These are phyloP conservation scores for Heterocephalus glaber DNA, from an alignment of 2,113 vertebrate genomes.

Conservation along the genomic window DNA sequence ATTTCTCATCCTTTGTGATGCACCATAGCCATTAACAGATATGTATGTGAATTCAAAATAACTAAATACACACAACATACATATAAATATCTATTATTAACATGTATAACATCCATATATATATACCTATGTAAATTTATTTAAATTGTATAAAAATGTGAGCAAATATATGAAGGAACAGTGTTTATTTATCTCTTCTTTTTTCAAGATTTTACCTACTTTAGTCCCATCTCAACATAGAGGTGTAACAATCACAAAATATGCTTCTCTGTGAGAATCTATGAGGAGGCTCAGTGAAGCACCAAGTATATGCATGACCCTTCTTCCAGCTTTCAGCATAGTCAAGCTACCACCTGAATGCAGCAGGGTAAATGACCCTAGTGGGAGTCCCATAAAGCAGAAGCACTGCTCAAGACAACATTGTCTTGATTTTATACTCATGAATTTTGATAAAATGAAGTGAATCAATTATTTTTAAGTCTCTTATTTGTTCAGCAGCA, in stretches of 20 bases:
- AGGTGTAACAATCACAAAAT: not conserved
- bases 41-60: not conserved
- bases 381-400: not conserved
- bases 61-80: not conserved
- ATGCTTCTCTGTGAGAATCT: not conserved
- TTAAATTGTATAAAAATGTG: not conserved
- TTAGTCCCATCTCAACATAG: not conserved
- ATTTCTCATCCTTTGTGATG: not conserved
- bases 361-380: not conserved
- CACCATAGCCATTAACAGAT: not conserved
- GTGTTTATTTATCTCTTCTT: not conserved
- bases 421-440: not conserved
- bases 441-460: not conserved
- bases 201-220: not conserved
- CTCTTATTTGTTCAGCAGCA: not conserved
- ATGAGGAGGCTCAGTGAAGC: accelerated
- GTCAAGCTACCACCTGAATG: not conserved
- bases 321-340: not conserved
- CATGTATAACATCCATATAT: not conserved
- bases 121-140: not conserved
- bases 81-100: not conserved
- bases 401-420: no score
- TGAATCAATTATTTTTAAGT: not conserved
- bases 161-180: not conserved
- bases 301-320: no score